Percentiles rank a stretch among this genome's conserved stretches.
Conservation (phyloP, 1,140 invertebrate genomes). For the Leptoteleia sp. region DNA sequence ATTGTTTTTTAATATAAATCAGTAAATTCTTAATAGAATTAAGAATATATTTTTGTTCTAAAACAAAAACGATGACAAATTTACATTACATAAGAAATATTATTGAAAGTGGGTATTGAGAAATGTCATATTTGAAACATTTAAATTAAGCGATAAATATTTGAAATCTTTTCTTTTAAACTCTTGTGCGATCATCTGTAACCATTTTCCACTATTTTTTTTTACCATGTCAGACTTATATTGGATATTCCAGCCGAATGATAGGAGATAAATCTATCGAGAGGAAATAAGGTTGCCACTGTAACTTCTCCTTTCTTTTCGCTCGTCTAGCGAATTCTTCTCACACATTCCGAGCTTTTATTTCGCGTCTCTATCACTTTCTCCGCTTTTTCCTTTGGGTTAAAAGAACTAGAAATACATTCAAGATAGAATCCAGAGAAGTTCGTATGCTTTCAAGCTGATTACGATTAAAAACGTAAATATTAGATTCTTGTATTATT, state of each 20-base stretch:
- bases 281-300: conserved; percentile 66
- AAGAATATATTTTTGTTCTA: too few species aligned
- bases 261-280: conserved; percentile 66
- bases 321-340: conserved; percentile 27
- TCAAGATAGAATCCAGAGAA: conserved; percentile 10
- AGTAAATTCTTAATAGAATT: too few species aligned
- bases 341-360: conserved; percentile 40
- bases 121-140: too few species aligned
- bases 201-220: conserved; percentile 45
- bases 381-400: conserved; percentile 20
- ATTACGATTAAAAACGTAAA: conserved; percentile 49
- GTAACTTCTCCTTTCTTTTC: conserved; percentile 44
- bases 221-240: conserved; percentile 27
- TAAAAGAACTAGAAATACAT: conserved; percentile 6
- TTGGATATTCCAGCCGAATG: conserved; percentile 65
- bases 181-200: conserved; percentile 30
- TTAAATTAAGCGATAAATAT: too few species aligned
- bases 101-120: too few species aligned
- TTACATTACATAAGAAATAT: too few species aligned
- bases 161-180: background rate
- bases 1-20: too few species aligned
- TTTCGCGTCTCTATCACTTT: conserved; percentile 27
- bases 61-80: too few species aligned
- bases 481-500: conserved; percentile 21
- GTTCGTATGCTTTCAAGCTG: conserved; percentile 56